Evolutionary conservation across 2,888 invertebrate genomes (phyloP), one percentile per base, ranked within the genome.

Genomic region (Sericinus montela): DNA sequence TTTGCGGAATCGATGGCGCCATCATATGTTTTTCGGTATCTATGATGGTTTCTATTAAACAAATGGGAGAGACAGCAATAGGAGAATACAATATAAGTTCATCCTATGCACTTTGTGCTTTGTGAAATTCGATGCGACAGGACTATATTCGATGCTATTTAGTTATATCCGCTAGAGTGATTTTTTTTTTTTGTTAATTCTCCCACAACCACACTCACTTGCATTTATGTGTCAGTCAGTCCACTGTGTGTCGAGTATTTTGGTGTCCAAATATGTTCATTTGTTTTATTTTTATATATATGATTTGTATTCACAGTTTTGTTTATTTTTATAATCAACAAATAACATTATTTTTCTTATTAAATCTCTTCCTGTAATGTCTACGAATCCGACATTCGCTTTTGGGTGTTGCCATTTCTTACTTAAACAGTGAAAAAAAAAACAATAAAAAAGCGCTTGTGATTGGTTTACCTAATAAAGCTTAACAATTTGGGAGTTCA

Each of bases 401-500:
- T 77, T 73, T 72, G 75, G 80, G 81, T 75, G 80, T 80, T 85
- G 86, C 81, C 84, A 81, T 85, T 78, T 76, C 80, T 72, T 72
- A 69, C 60, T 55, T 52, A 19, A 45, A 40, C 35, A 6, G 11
- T 7, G 25, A 28, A 50, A 58, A 55, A 54, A 61, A 57, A 62
- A 62, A 66, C 65, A 61, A 59, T n/a, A n/a, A 58, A 56, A 48
- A 67, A 67, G 70, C 76, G 84, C 82, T 81, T 85, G 86, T 88
- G 88, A 86, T 87, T 87, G 88, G 88, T 88, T 87, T 87, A 87
- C 84, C 78, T 66, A 69, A 65, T 77, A 80, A 80, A 63, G 82
- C 81, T 83, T 76, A 54, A 48, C 55, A 57, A 57, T 65, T 73
- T 69, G 69, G 71, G 72, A 73, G 55, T 60, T 61, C 45, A 53